Evolutionary conservation across 2,888 invertebrate species (phyloP).

Genomic region (Acanthococcus lagerstroemiae): DNA sequence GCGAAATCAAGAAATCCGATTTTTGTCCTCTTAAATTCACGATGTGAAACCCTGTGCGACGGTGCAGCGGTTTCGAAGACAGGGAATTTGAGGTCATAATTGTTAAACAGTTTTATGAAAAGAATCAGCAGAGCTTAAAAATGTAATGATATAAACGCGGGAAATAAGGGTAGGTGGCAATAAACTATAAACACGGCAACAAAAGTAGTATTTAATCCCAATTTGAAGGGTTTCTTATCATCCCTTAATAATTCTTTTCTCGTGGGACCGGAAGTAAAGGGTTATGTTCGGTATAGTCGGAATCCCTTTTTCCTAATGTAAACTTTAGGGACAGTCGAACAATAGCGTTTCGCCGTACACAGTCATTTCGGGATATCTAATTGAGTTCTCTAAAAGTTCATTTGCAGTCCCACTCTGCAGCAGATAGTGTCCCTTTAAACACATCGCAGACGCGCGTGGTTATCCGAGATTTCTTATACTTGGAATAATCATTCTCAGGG

Average conservation of each 20-base stretch:
- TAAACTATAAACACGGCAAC: conserved; percentile 30
- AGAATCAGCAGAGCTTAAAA: conserved; percentile 25
- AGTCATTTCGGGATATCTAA: conserved; percentile 22
- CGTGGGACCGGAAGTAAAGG: conserved; percentile 30
- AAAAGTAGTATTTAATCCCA: conserved; percentile 31
- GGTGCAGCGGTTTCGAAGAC: too few relatives aligned
- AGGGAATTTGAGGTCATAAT: not conserved
- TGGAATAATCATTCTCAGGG: too few relatives aligned
- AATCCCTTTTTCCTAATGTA: conserved; percentile 22
- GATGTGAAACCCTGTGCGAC: too few relatives aligned
- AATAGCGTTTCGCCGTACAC: conserved; percentile 20
- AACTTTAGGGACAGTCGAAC: conserved; percentile 28
- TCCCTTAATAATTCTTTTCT: conserved; percentile 31
- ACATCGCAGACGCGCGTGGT: too few relatives aligned
- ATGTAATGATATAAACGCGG: conserved; percentile 27
- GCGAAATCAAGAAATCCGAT: too few relatives aligned
- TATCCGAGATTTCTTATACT: too few relatives aligned
- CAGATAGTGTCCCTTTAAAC: too few relatives aligned
- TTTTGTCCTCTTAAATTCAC: too few relatives aligned
- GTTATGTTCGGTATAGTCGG: conserved; percentile 19
- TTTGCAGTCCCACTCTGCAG: too few relatives aligned
- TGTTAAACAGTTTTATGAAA: not conserved
- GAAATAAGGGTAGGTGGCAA: conserved; percentile 27
- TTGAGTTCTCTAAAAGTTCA: conserved; percentile 27
- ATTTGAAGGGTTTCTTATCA: conserved; percentile 31